Base-by-base conservation (phyloP, 2,888 invertebrate species). In the Stomorhina lunata region DNA sequence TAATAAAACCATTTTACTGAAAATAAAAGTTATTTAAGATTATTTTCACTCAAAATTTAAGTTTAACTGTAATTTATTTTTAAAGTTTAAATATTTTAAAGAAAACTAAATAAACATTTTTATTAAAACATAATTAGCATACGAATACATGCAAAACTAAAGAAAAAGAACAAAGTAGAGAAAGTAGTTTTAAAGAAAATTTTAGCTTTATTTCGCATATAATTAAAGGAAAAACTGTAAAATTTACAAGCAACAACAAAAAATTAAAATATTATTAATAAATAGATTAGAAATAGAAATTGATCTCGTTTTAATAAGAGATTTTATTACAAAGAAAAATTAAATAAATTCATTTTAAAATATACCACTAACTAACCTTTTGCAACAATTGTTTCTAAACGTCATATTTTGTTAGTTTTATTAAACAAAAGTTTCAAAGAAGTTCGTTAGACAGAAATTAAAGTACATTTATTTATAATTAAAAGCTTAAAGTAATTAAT, bases 291-390 rank as follows among this genome's bases (percentile, higher is more conserved):
- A 15, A 15, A 15, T 55, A 48, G 40, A 43, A 57, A 57, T 37
- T 55, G 32, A 65, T 15, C 40, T 68, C 50, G 37, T 34, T 77
- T 68, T 68, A 69, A 29, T 37, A 76, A 68, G 50, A 65, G 43
- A 17, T 66, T 20, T 65, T 40, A 4, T 48, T 25, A n/a, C 22
- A 34, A 40, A 27, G 10, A 34, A 37, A 29, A 50, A n/a, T 25
- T 6, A 32, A 7, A 22, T 32, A 57, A 32, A 57, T 59, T 48
- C 17, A 4, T 17, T 5, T 53, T 29, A 27, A 2, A 29, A 4
- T 25, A 10, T n/a, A n/a, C n/a, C n/a, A n/a, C n/a, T n/a, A n/a
- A n/a, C n/a, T n/a, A n/a, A n/a, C n/a, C n/a, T n/a, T n/a, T n/a
- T n/a, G n/a, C n/a, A n/a, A n/a, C n/a, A n/a, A n/a, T n/a, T n/a